Base-by-base conservation (phyloP, 2,113 vertebrate species). In the Calcarius ornatus region DNA sequence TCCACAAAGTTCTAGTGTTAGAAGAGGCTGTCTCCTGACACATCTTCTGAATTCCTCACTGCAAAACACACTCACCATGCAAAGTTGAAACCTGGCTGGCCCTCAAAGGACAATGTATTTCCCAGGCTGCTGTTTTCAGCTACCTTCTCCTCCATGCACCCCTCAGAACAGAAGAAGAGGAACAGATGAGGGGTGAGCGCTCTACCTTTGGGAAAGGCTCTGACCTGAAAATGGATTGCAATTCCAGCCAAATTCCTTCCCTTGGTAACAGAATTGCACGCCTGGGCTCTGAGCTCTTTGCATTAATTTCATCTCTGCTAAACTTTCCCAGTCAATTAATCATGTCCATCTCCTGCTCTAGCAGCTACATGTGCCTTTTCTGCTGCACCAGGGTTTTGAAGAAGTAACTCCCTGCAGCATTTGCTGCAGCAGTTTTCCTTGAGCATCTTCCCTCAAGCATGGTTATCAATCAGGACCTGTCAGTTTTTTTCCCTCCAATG, bases 321-420 rank as follows among this genome's bases (percentile, higher is more conserved):
- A 97, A 97, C 90, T 94, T 97, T 95, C 93, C 93, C 84, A 94
- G 93, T 93, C 95, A 97, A 96, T 97, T 96, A 96, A 91, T 94
- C 81, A 70, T 88, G 91, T 94, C 94, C 94, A 71, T 86, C 95
- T 95, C 75, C 86, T 80, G 84, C 83, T 96, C 86, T 66, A 94
- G 93, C 81, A 95, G 85, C 90, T 95, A 95, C 95, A 93, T 84
- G 76, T 87, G 90, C 75, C 84, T 94, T 68, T 91, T 84, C 90
- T 96, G 88, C 83, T 1, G 8, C 93, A 87, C 86, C 69, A 73
- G 91, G 91, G 43, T 81, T 95, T 95, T 81, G 93, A 83, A 86
- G 69, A 37, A 64, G 79, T 85, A 84, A 84, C 42, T 93, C 81
- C 86, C 90, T 81, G 86, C 86, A 96, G 92, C 83, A 59, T 95